Percentiles rank a stretch among this genome's conserved stretches.
phyloP scores from a whole-genome alignment of 2,113 vertebrate species.

The Leptosomus discolor region DNA sequence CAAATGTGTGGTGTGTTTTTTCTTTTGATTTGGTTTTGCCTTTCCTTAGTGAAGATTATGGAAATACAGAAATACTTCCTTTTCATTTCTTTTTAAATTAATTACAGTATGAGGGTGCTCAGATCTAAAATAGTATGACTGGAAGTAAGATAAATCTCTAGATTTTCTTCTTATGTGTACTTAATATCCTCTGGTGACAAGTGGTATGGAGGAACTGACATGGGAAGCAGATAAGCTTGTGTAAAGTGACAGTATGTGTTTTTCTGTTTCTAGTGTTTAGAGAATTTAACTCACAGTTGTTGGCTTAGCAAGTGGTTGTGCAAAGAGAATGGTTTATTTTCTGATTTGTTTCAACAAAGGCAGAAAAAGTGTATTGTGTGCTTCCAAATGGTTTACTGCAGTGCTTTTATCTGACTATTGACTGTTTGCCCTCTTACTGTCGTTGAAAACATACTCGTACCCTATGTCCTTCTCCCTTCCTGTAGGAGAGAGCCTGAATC shows the following conservation, averaged over 20 bases:
- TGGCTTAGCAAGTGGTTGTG: background rate
- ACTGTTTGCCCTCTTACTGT: background rate
- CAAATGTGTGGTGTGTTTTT: background rate
- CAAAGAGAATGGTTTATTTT: background rate
- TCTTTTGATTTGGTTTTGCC: too few species aligned
- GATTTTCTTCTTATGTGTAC: background rate
- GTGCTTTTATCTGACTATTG: background rate
- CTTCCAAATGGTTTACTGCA: background rate
- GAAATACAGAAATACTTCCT: background rate
- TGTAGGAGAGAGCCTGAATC: background rate
- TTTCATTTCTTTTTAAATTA: background rate
- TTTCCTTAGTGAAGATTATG: background rate
- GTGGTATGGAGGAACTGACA: background rate
- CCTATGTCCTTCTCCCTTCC: background rate
- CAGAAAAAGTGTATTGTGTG: background rate
- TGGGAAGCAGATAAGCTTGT: background rate
- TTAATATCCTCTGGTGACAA: too few species aligned
- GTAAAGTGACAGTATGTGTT: background rate
- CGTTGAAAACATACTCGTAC: background rate
- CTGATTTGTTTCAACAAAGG: background rate
- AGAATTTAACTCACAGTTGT: background rate
- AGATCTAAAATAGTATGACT: background rate
- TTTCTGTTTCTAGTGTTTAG: background rate
- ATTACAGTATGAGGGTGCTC: background rate
- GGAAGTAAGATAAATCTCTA: background rate